Conservation (phyloP, 2,888 invertebrate species). For the Hipparchia semele region DNA sequence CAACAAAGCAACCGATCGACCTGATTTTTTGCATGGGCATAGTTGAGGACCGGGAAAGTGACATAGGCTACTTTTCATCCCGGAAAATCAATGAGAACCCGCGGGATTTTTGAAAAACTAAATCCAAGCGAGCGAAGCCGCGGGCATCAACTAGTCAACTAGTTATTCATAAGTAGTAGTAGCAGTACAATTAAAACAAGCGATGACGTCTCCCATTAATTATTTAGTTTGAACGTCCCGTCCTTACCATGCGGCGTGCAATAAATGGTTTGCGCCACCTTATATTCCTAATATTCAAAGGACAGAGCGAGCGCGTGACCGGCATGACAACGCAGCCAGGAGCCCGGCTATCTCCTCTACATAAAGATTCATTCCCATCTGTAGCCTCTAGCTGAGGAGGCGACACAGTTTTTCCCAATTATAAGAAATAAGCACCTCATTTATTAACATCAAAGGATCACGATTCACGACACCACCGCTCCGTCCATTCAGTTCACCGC, state of each 20-base stretch:
- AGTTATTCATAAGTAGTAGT: neutral
- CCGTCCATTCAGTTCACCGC: neutral
- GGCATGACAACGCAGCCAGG: conserved; percentile 59
- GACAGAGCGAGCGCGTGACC: conserved; percentile 75
- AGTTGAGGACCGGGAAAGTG: no score
- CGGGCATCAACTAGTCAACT: no score
- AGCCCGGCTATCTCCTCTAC: conserved; percentile 70
- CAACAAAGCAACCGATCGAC: no score
- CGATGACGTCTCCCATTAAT: conserved; percentile 67
- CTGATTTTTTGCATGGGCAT: no score
- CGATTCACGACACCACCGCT: conserved; percentile 58
- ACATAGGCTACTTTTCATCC: no score
- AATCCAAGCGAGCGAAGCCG: no score
- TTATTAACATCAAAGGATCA: conserved; percentile 78
- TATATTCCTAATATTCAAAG: conserved; percentile 78
- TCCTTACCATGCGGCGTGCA: conserved; percentile 65
- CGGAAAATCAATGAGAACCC: no score
- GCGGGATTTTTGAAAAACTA: no score
- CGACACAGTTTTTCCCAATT: conserved; percentile 81
- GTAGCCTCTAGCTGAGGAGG: conserved; percentile 81
- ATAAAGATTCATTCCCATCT: conserved; percentile 82
- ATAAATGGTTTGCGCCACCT: conserved; percentile 74
- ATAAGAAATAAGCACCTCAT: conserved; percentile 78
- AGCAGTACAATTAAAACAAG: conserved; percentile 64
- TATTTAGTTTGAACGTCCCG: conserved; percentile 75